Base-by-base conservation (phyloP, 2,888 invertebrate genomes). In the Tinea trinotella region DNA sequence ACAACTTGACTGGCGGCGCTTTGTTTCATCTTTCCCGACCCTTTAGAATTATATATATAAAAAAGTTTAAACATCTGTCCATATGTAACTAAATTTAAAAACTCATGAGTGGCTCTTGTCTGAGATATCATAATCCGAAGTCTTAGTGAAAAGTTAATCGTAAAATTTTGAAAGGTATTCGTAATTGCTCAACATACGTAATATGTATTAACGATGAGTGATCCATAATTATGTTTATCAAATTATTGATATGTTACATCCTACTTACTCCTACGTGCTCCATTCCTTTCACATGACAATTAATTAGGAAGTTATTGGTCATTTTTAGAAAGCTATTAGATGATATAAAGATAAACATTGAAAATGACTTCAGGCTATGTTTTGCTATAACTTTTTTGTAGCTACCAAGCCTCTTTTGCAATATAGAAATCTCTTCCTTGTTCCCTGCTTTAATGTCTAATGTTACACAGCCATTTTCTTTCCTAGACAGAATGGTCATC, bases 1-100 rank as follows among this genome's bases (percentile, higher is more conserved):
- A 59, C 61, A 63, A 63, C 61, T 62, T 62, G 64, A 67, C 64
- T 63, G 65, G 62, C 67, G 68, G 68, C 64, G 56, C 61, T 68
- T 64, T 70, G 65, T 68, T 65, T 63, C 57, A 24, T 24, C 24
- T 50, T 50, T 50, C 12, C 19, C 22, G 50, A 50, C 24, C 12
- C 50, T 50, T 50, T 20, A 50, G 12, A 50, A 50, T n/a, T n/a
- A n/a, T 13, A 18, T 12, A 13, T 7, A 40, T n/a, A 40, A 40
- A 15, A 40, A 17, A 40, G 40, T 30, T 30, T 30, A 40, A 48
- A 48, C 48, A 48, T 48, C 17, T 48, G 48, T 19, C 19, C 18
- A 17, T 18, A 48, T 18, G 2, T 48, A 48, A 6, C 13, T 40
- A 40, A 36, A 30, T 10, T 36, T 36, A 36, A 36, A 5, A 4